phyloP scores from a whole-genome alignment of 2,113 vertebrate species.

The Tonatia bakeri region DNA sequence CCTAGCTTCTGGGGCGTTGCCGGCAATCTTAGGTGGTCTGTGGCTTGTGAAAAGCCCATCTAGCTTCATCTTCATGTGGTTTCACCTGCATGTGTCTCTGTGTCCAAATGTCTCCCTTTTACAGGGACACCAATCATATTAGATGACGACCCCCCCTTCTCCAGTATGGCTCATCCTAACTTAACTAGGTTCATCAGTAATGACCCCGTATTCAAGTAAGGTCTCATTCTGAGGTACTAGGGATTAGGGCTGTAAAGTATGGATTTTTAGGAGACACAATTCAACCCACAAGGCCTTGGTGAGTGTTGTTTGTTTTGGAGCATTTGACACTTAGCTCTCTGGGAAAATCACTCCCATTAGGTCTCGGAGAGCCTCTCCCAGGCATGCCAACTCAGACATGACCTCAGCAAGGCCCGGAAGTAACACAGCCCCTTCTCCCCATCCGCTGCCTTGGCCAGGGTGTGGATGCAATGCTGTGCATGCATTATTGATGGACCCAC shows the following conservation, averaged over 20 bases:
- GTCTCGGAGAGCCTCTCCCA: background rate
- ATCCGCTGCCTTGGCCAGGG: conserved; percentile 76
- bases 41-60: accelerated
- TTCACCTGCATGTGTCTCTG: accelerated
- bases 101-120: background rate
- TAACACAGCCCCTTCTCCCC: conserved; percentile 54
- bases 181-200: background rate
- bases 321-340: background rate
- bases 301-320: background rate
- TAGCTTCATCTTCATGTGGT: background rate
- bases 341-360: background rate
- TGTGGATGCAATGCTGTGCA: conserved; percentile 78
- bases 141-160: accelerated
- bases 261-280: accelerated
- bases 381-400: background rate
- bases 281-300: background rate
- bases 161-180: background rate
- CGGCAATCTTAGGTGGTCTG: background rate
- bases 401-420: conserved; percentile 53
- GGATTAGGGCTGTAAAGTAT: accelerated
- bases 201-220: too few species aligned
- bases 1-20: accelerated
- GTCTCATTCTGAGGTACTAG: background rate
- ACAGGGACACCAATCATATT: accelerated
- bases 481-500: conserved; percentile 87